Base-by-base conservation (phyloP, 1,140 invertebrate genomes). In the Muscidifurax raptorellus region DNA sequence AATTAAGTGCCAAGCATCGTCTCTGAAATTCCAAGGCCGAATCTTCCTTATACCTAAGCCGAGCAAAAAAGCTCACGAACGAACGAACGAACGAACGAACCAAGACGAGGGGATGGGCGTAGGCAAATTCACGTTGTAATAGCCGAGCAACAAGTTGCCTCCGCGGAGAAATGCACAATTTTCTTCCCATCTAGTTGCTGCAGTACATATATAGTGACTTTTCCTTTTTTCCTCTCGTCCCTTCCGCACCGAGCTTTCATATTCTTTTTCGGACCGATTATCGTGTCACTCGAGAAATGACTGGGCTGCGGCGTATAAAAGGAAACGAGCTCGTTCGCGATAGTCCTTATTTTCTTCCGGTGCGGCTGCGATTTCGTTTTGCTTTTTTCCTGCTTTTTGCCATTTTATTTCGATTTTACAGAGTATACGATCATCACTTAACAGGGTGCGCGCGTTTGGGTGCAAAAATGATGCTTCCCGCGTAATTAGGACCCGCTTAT, bases 221-320 rank as follows among this genome's bases (percentile, higher is more conserved):
- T 4, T 52, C 2, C 18, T 25, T 80, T 80, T 32, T 69, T 67
- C n/a, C n/a, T 66, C 13, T 7, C 9, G 9, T 64, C 15, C 27
- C 22, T 66, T 32, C 47, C 44, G n/a, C n/a, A 40, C 44, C 12
- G 13, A 3, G 64, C 47, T 66, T 79, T 66, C 59, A 67, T 67
- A 67, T 80, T 36, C 64, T 80, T 80, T 80, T 27, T 67, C 32
- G 28, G 30, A 18, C n/a, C 32, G 78, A 64, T 78, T 64, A 78
- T 78, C 40, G 76, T 78, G 76, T 78, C 76, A 78, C 52, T 78
- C 47, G 76, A 78, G 28, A 64, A 78, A 47, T 78, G 76, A 78
- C 76, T 78, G 47, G 12, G n/a, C 74, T 0, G 52, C 36, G 44
- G 76, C 76, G 13, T 32, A 78, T 78, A 78, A 78, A 78, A 64